Evolutionary conservation across 2,113 vertebrate genomes (phyloP).

Genomic region (Phoxinus phoxinus): DNA sequence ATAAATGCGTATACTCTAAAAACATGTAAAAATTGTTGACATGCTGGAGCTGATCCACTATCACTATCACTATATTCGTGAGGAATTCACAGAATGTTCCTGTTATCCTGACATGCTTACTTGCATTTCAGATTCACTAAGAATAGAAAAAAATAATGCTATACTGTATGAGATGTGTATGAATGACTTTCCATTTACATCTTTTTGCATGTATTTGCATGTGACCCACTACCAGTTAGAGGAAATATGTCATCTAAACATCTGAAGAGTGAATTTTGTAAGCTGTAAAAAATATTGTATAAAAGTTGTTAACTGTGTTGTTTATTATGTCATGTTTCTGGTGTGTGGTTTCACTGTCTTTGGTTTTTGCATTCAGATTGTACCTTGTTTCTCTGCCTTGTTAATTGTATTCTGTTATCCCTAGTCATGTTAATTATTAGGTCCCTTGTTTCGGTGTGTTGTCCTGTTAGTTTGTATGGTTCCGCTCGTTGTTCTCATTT

Average conservation of each 20-base stretch:
- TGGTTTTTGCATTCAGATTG: too few species aligned
- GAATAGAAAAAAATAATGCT: neutral
- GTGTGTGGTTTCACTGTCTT: too few species aligned
- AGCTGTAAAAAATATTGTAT: neutral
- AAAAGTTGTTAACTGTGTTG: too few species aligned
- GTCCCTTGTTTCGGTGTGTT: too few species aligned
- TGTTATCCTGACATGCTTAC: neutral
- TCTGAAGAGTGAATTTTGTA: neutral
- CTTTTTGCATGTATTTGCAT: conserved; percentile 44
- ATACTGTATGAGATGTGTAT: neutral
- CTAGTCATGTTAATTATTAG: too few species aligned
- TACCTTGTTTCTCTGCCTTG: too few species aligned
- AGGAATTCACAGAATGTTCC: neutral
- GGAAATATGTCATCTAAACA: neutral
- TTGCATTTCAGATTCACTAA: neutral
- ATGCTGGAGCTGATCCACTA: neutral
- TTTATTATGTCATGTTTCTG: too few species aligned
- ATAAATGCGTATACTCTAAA: neutral
- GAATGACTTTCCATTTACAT: neutral
- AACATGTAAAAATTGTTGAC: neutral
- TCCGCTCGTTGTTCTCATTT: too few species aligned
- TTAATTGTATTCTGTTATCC: too few species aligned
- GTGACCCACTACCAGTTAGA: neutral
- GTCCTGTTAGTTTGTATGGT: too few species aligned
- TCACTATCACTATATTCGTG: neutral